A percentile compares a stretch with the other conserved stretches of the same genome.
Evolutionary conservation across 2,113 vertebrate genomes (phyloP).

Genomic region (Climacteris rufus): DNA sequence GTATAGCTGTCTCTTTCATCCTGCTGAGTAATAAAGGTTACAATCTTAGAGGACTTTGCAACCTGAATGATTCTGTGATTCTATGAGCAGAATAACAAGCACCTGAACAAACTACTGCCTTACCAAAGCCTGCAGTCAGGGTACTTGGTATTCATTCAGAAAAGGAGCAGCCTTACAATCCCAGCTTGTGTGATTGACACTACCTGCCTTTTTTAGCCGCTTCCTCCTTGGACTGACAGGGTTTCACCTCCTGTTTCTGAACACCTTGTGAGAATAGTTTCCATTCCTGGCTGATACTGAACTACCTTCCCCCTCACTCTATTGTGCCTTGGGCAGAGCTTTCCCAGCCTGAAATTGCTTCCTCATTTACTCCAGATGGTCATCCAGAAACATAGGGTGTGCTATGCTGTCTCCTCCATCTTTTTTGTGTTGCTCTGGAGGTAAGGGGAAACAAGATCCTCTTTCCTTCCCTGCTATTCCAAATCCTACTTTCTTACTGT

Average conservation of each 20-base stretch:
- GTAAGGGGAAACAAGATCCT: not conserved
- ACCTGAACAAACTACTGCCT: not conserved
- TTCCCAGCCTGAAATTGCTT: not conserved
- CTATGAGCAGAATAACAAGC: not conserved
- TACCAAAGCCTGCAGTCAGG: not conserved
- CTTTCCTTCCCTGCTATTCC: not conserved
- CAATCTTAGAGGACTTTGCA: not conserved
- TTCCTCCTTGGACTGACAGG: not conserved
- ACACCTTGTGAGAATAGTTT: not conserved
- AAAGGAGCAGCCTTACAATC: not conserved
- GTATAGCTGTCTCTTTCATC: not conserved
- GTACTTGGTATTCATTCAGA: not conserved
- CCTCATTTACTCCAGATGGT: not conserved
- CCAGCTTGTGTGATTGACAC: not conserved
- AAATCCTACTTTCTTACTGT: not conserved
- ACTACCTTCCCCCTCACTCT: not conserved
- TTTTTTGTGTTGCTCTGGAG: not conserved
- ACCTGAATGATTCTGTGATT: not conserved
- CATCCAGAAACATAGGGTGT: not conserved
- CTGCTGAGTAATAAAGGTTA: not conserved
- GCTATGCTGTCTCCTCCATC: not conserved
- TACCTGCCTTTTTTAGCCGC: not conserved
- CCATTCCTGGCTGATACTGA: not conserved
- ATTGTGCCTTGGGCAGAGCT: not conserved
- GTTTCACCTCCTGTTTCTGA: not conserved